Percentiles rank a stretch among this genome's conserved stretches.
Evolutionary conservation across 2,113 vertebrate species (phyloP).

Genomic region (Mormyrus lacerda): DNA sequence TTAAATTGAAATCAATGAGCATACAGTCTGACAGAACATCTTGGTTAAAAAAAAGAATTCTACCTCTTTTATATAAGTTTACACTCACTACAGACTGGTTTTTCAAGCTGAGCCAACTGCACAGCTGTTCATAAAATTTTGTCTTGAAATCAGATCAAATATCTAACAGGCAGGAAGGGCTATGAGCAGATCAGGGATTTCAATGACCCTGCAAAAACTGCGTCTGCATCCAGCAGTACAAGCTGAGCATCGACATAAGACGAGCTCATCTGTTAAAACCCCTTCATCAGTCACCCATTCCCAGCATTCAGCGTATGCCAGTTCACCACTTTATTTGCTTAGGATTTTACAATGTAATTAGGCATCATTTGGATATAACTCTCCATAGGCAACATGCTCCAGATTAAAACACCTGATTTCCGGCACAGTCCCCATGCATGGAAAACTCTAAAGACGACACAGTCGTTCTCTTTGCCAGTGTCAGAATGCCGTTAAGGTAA

Average conservation of each 20-base stretch:
- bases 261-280: neutral
- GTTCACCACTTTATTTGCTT: neutral
- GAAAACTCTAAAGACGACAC: neutral
- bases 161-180: neutral
- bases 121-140: neutral
- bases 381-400: neutral
- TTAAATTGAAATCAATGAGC: slow-evolving; percentile 38
- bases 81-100: slow-evolving; percentile 29
- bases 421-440: neutral
- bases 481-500: neutral
- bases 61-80: slow-evolving; percentile 10
- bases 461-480: neutral
- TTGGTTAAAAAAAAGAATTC: slow-evolving; percentile 26
- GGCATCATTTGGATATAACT: neutral
- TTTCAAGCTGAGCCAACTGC: slow-evolving; percentile 6
- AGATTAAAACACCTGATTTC: neutral
- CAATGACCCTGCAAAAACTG: neutral
- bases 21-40: slow-evolving; percentile 27
- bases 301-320: neutral
- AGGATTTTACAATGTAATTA: slow-evolving; percentile 2
- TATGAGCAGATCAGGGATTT: neutral
- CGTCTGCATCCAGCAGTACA: neutral
- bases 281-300: neutral
- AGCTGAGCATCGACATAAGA: neutral
- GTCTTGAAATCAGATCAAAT: slow-evolving; percentile 8